Evolutionary conservation across 1,140 invertebrate genomes (phyloP).

Genomic region (Drosophila pseudoananassae): DNA sequence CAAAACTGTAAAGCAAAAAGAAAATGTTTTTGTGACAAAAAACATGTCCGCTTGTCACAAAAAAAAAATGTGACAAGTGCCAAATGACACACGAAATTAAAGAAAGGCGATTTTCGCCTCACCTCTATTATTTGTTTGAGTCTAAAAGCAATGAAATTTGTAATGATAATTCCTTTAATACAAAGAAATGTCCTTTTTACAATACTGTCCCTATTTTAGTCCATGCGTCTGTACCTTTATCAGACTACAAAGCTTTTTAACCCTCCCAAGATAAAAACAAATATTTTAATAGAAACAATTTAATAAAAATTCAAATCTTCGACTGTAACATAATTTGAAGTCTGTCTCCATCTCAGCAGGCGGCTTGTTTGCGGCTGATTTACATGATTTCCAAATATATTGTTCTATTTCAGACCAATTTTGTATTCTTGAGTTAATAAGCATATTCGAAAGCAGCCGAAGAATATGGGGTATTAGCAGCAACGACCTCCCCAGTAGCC

Average conservation of each 20-base stretch:
- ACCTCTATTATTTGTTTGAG: no score
- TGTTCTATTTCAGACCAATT: background rate
- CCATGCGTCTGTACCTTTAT: no score
- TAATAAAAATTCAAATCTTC: constrained; percentile 16
- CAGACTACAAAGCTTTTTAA: background rate
- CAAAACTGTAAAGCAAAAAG: no score
- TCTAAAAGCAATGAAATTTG: no score
- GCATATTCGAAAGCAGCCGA: background rate
- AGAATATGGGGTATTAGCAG: constrained; percentile 12
- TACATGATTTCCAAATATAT: background rate
- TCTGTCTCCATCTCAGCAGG: background rate
- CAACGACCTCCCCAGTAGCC: constrained; percentile 44
- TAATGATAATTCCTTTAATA: no score
- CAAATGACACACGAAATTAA: no score
- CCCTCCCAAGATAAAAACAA: background rate
- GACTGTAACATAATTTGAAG: constrained; percentile 2
- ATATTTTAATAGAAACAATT: background rate
- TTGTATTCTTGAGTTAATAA: background rate
- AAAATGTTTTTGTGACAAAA: no score
- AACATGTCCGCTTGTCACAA: no score
- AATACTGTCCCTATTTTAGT: no score
- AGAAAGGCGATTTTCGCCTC: no score
- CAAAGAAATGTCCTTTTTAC: no score
- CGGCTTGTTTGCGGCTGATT: background rate
- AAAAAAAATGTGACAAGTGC: no score